These are phyloP conservation scores for Uria lomvia DNA, from an alignment of 2,113 vertebrate genomes.

Conservation along the genomic window DNA sequence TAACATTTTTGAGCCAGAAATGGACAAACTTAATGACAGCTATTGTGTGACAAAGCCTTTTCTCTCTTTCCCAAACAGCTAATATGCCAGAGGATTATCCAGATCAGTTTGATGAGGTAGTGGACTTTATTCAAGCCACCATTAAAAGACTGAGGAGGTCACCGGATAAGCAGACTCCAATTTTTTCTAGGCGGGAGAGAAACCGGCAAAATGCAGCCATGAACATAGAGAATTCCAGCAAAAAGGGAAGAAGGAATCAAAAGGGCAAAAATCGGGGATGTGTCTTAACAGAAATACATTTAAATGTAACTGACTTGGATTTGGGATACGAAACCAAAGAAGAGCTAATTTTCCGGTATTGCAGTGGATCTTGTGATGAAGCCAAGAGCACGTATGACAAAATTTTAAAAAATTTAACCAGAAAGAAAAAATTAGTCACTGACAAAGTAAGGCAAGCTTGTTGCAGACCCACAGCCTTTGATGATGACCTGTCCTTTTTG, in stretches of 20 bases:
- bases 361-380: conserved; percentile 91
- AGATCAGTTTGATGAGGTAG: conserved; percentile 90
- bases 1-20: background rate
- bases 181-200: conserved; percentile 78
- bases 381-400: conserved; percentile 95
- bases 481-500: conserved; percentile 95
- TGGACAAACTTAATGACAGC: background rate
- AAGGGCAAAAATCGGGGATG: conserved; percentile 84
- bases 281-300: conserved; percentile 90
- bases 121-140: conserved; percentile 96
- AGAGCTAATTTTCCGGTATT: conserved; percentile 95
- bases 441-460: conserved; percentile 90
- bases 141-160: conserved; percentile 90
- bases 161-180: conserved; percentile 72
- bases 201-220: conserved; percentile 76
- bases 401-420: conserved; percentile 96
- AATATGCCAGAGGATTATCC: conserved; percentile 84
- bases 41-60: background rate
- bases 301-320: conserved; percentile 95
- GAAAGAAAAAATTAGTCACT: conserved; percentile 89
- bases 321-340: conserved; percentile 97
- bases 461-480: conserved; percentile 92
- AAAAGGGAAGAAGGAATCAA: conserved; percentile 71
- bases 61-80: conserved; percentile 79
- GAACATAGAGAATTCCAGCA: conserved; percentile 69